Conservation (phyloP, 2,113 vertebrate genomes). For the Bujurquina vittata region DNA sequence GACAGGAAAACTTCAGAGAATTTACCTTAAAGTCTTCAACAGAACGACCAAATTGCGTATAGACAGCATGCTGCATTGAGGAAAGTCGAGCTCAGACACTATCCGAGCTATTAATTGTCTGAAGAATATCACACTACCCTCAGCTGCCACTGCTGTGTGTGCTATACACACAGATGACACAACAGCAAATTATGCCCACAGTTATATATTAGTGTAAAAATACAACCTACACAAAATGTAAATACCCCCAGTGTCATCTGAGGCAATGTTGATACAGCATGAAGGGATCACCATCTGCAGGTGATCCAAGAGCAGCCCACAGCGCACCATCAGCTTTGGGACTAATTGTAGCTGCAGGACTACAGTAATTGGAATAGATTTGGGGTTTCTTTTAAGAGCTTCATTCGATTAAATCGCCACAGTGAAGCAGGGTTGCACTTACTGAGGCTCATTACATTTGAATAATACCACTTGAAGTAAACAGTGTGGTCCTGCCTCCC, state of each 20-base stretch:
- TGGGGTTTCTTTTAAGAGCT: constrained; percentile 37
- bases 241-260: background rate
- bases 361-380: constrained; percentile 41
- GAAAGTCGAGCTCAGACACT: background rate
- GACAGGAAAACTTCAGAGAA: constrained; percentile 23
- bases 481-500: background rate
- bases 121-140: background rate
- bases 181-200: background rate
- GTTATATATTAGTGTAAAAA: background rate
- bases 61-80: background rate
- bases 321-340: background rate
- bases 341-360: constrained; percentile 50
- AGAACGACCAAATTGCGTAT: background rate
- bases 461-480: constrained; percentile 50
- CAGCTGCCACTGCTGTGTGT: background rate
- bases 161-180: background rate
- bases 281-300: background rate
- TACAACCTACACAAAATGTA: background rate
- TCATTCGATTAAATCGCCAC: constrained; percentile 51
- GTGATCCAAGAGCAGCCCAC: constrained; percentile 3
- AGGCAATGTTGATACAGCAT: background rate
- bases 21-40: constrained; percentile 12
- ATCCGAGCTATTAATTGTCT: background rate
- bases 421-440: constrained; percentile 3
- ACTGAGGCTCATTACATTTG: constrained; percentile 39